phyloP scores from a whole-genome alignment of 2,113 vertebrate species.

The Jacana jacana region DNA sequence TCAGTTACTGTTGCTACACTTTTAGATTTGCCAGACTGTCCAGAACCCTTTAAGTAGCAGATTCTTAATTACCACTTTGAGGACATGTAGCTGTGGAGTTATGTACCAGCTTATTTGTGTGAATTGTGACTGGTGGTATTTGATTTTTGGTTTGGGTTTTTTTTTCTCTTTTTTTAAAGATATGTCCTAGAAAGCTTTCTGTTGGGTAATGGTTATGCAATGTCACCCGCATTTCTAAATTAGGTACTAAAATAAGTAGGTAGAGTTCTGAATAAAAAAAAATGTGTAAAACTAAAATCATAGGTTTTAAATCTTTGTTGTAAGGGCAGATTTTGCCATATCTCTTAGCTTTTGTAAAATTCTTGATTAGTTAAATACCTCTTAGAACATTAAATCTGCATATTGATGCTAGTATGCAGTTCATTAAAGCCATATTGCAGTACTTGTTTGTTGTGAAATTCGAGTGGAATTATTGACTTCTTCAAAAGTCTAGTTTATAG shows the following conservation, averaged over 20 bases:
- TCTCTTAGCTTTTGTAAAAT: background rate
- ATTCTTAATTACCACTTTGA: fast-evolving
- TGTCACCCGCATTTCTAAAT: background rate
- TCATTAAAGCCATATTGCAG: background rate
- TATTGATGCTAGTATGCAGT: background rate
- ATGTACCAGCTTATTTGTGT: background rate
- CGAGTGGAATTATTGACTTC: background rate
- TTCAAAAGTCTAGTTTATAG: background rate
- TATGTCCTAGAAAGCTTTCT: background rate
- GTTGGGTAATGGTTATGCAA: background rate
- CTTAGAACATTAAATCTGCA: background rate
- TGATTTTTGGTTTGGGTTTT: background rate
- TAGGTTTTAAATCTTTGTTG: background rate
- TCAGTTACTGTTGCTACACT: background rate
- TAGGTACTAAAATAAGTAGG: background rate
- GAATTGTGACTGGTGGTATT: background rate
- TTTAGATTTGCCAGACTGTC: background rate
- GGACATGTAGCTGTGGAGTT: background rate
- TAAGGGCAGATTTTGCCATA: background rate
- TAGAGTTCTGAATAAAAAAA: background rate
- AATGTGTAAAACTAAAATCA: background rate
- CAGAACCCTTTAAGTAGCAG: background rate
- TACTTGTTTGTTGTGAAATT: background rate
- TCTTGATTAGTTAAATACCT: background rate
- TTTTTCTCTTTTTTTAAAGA: background rate